Conservation (phyloP, 1,140 invertebrate species). For the Coelopa frigida region DNA sequence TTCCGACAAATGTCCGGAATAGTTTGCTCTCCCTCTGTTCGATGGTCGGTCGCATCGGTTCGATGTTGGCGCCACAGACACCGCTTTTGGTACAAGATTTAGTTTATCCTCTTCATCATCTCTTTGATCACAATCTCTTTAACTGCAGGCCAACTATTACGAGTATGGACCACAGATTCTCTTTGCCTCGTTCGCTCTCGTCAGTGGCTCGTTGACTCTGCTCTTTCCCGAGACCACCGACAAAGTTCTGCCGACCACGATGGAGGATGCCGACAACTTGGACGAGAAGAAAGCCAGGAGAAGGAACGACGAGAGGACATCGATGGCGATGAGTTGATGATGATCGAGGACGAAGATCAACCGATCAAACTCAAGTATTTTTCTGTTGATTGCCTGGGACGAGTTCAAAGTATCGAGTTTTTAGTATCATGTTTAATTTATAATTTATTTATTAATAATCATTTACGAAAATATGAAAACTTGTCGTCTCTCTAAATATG, state of each 20-base stretch:
- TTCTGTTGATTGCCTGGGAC: too few species aligned
- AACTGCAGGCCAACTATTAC: conserved; percentile 31
- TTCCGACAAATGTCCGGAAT: conserved; percentile 59
- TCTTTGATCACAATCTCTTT: not conserved
- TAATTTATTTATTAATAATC: too few species aligned
- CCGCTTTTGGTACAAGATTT: conserved; percentile 45
- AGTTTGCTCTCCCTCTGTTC: conserved; percentile 56
- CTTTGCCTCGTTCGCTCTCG: conserved; percentile 58
- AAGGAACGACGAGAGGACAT: too few species aligned
- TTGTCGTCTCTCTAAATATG: too few species aligned
- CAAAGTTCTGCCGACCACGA: conserved; percentile 57
- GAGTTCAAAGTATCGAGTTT: too few species aligned
- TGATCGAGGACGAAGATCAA: not conserved
- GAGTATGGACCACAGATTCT: conserved; percentile 60
- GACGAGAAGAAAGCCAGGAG: conserved; percentile 14
- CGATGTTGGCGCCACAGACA: conserved; percentile 59
- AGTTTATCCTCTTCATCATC: not conserved
- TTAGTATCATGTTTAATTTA: too few species aligned
- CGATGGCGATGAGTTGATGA: not conserved
- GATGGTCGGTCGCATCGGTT: conserved; percentile 60
- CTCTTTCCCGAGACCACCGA: conserved; percentile 61
- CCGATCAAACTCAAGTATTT: too few species aligned
- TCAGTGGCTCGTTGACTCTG: conserved; percentile 52
- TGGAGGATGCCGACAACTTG: conserved; percentile 53
- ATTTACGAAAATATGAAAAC: too few species aligned